Base-by-base conservation (phyloP, 2,113 vertebrate species). In the Gobio gobio region DNA sequence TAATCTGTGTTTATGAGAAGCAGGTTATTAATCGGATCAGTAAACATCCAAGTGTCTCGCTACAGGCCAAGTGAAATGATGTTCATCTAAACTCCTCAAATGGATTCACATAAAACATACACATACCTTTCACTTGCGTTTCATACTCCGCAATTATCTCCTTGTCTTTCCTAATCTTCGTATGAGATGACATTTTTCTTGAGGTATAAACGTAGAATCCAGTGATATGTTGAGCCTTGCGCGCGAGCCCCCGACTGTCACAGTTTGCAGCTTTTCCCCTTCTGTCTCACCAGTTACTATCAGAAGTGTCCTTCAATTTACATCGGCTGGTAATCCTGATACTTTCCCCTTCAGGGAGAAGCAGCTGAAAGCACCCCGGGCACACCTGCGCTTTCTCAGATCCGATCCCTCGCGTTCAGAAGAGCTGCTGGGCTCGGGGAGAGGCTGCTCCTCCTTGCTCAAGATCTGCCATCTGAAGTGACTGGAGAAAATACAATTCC, bases 101-200 rank as follows among this genome's bases (percentile, higher is more conserved):
- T 70, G 40, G 22, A 49, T 40, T 16, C 10, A 66, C 59, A 33
- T 24, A 5, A 83, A 10, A 40, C 26, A 45, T 61, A 24, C 22
- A 36, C 89, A 24, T 73, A 98, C 97, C 97, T 97, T 98, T 98
- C 84, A 98, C 97, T 95, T 98, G 97, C 86, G 97, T 96, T 93
- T 98, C 97, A 94, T 98, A 98, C 88, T 98, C 97, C 0, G 95
- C 95, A 80, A 97, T 98, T 92, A 98, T 98, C 93, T 98, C 97
- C 95, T 98, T 98, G 96, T 98, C 97, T 94, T 98, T 98, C 96
- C 97, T 98, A 93, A 96, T 96, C 95, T 95, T 97, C 87, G 95
- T 94, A 90, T 97, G 97, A 90, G 96, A 96, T 91, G 97, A 97
- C 97, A 98, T 98, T 90, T 90, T 95, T 93, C 90, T 83, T 90